These are phyloP conservation scores for Lethenteron camtschaticum DNA, from an alignment of 2,113 vertebrate species.

Conservation along the genomic window DNA sequence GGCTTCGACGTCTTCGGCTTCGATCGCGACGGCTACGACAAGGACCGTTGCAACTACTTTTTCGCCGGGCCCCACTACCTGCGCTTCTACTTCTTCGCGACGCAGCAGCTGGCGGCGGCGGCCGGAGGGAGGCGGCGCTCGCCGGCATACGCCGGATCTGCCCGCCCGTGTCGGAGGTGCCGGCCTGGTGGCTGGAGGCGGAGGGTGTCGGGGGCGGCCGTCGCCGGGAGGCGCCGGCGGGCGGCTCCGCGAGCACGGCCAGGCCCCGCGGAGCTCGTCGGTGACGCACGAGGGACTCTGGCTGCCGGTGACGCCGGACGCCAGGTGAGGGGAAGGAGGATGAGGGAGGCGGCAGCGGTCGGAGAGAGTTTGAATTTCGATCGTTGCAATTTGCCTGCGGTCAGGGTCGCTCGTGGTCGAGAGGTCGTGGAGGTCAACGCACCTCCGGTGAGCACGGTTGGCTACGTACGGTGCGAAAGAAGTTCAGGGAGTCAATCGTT, in stretches of 20 bases:
- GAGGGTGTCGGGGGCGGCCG: conserved; percentile 12
- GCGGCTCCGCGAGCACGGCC: conserved; percentile 10
- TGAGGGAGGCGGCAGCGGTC: no score
- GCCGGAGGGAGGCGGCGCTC: conserved; percentile 8
- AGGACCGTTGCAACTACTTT: conserved; percentile 20
- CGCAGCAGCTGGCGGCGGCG: conserved; percentile 15
- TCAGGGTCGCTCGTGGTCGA: no score
- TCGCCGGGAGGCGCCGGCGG: conserved; percentile 11
- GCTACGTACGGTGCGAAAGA: no score
- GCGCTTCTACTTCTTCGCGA: conserved; percentile 17
- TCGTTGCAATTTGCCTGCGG: no score
- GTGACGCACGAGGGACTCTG: conserved; percentile 11
- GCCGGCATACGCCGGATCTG: conserved; percentile 15
- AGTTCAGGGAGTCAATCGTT: no score
- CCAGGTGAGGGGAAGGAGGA: conserved; percentile 14
- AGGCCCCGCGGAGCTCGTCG: conserved; percentile 9
- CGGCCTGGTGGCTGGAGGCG: conserved; percentile 14
- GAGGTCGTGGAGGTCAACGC: no score
- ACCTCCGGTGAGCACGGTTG: no score
- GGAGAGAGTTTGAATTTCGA: no score
- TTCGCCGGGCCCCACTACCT: conserved; percentile 17
- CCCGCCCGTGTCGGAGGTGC: conserved; percentile 14
- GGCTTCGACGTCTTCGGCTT: conserved; percentile 20
- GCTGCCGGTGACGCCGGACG: conserved; percentile 19
- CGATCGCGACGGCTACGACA: conserved; percentile 16